Percentiles rank a stretch among this genome's conserved stretches.
phyloP scores from a whole-genome alignment of 2,113 vertebrate species.

The Urocynchramus pylzowi region DNA sequence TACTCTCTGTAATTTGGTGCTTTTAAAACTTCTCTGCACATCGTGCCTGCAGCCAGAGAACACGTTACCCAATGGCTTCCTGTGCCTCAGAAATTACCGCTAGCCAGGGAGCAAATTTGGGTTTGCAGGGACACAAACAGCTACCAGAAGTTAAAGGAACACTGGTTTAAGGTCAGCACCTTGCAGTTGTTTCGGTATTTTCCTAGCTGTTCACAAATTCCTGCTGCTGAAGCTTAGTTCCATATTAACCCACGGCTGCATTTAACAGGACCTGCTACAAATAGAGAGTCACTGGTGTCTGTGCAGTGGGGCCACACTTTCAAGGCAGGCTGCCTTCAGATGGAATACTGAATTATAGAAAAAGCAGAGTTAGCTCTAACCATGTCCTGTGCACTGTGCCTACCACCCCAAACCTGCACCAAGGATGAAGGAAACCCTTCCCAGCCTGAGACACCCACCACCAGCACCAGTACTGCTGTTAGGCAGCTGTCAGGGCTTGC shows the following conservation, averaged over 20 bases:
- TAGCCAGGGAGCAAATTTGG: background rate
- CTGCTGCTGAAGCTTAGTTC: conserved; percentile 17
- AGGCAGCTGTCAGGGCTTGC: background rate
- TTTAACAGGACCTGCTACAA: background rate
- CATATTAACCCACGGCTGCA: conserved; percentile 7
- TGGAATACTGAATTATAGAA: background rate
- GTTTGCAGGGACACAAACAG: conserved; percentile 33
- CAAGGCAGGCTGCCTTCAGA: background rate
- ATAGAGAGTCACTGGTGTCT: background rate
- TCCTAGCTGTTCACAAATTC: conserved; percentile 38
- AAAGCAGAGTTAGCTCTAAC: background rate
- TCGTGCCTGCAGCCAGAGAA: background rate
- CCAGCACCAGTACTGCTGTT: background rate
- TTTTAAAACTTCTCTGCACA: background rate
- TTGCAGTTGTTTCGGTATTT: conserved; percentile 33
- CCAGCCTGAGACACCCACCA: background rate
- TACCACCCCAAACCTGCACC: background rate
- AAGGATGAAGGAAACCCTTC: background rate
- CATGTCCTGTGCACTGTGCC: background rate
- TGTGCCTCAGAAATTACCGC: background rate
- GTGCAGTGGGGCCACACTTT: background rate
- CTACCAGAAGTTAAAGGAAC: conserved; percentile 58
- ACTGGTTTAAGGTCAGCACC: conserved; percentile 66
- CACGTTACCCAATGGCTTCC: conserved; percentile 37
- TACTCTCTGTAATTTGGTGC: background rate